A percentile compares a stretch with the other conserved stretches of the same genome.
phyloP scores from a whole-genome alignment of 2,113 vertebrate genomes.

The Hippopotamus amphibius region DNA sequence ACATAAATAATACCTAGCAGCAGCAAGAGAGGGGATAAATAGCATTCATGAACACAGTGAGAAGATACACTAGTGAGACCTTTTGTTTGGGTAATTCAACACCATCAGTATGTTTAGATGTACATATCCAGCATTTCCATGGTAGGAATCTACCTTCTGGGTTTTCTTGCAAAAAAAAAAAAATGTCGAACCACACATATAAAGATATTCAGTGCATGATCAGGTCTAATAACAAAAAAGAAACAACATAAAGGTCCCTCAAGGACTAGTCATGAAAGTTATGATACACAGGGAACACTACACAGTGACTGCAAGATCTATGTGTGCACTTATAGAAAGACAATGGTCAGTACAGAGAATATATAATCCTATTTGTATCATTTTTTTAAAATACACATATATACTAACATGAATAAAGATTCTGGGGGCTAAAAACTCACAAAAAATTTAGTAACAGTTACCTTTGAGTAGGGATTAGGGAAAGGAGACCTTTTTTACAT shows the following conservation, averaged over 20 bases:
- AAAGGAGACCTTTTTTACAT: not conserved
- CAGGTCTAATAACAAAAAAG: not conserved
- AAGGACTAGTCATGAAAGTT: not conserved
- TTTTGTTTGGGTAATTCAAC: not conserved
- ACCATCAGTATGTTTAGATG: not conserved
- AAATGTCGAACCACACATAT: not conserved
- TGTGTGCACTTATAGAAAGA: not conserved
- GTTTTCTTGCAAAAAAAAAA: constrained; percentile 30
- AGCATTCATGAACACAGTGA: not conserved
- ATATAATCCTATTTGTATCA: not conserved
- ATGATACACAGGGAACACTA: not conserved
- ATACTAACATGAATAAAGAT: not conserved
- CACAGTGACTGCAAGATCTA: not conserved
- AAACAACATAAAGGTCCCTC: not conserved
- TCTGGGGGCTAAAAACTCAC: not conserved
- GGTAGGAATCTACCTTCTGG: not conserved
- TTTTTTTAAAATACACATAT: not conserved
- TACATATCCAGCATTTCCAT: not conserved
- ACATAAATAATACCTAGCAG: not conserved
- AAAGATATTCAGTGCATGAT: not conserved
- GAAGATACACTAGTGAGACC: not conserved
- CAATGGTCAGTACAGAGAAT: not conserved
- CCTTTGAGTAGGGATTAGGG: not conserved
- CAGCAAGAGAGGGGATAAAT: not conserved
- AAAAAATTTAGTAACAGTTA: not conserved